Percentiles rank a stretch among this genome's conserved stretches.
These are phyloP conservation scores for Drosophila pseudoananassae DNA, from an alignment of 1,140 invertebrate species.

Conservation along the genomic window DNA sequence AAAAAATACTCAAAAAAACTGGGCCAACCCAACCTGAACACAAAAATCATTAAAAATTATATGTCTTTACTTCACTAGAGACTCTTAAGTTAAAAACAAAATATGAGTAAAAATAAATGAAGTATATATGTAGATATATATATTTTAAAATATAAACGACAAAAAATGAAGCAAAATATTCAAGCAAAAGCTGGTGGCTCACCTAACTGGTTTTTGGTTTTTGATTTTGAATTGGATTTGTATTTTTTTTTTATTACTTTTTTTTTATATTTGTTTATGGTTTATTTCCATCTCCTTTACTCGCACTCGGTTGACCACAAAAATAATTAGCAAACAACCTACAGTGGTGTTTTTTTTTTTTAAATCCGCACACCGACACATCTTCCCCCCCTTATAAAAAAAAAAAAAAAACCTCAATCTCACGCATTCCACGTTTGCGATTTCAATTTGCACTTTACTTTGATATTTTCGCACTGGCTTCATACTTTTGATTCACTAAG, in stretches of 20 bases:
- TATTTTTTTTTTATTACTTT: constrained; percentile 51
- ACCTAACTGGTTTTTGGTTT: constrained; percentile 66
- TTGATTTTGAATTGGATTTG: constrained; percentile 42
- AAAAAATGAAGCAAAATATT: constrained; percentile 45
- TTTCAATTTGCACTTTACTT: constrained; percentile 47
- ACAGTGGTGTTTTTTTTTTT: constrained; percentile 20
- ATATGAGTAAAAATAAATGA: constrained; percentile 20
- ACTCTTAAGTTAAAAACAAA: constrained; percentile 18
- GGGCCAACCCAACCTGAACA: constrained; percentile 64
- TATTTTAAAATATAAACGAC: constrained; percentile 15
- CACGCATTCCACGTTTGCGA: constrained; percentile 56
- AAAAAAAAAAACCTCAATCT: constrained; percentile 19
- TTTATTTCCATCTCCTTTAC: constrained; percentile 16
- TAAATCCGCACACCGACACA: not conserved
- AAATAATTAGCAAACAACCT: constrained; percentile 48
- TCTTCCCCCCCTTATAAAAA: constrained; percentile 30
- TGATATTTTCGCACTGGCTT: constrained; percentile 41
- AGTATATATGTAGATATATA: constrained; percentile 10
- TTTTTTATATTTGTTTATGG: constrained; percentile 13
- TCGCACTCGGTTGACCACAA: constrained; percentile 19
- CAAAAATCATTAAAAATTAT: constrained; percentile 34
- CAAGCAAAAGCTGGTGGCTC: constrained; percentile 53
- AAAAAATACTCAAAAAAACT: constrained; percentile 32
- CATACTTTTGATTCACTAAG: constrained; percentile 25
- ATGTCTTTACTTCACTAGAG: too few relatives aligned